These are phyloP conservation scores for Drosophila nasuta DNA, from an alignment of 1,140 invertebrate genomes.

Conservation along the genomic window DNA sequence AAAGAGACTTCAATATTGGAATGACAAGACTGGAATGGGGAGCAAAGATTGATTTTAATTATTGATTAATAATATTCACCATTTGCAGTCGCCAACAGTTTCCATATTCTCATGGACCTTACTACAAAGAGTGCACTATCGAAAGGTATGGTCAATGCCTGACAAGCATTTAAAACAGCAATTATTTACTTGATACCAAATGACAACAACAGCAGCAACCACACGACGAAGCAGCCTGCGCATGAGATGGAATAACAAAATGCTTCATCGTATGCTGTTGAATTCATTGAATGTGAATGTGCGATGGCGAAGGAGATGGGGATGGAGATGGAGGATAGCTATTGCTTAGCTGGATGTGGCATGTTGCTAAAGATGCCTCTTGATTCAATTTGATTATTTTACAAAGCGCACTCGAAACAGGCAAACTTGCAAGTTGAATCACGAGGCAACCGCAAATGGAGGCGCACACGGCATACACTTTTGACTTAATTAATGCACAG, in stretches of 20 bases:
- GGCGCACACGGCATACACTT: conserved; percentile 23
- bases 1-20: too few relatives aligned
- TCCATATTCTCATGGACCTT: neutral
- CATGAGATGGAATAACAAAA: conserved; percentile 60
- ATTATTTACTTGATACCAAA: conserved; percentile 81
- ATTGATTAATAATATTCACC: neutral
- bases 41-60: too few relatives aligned
- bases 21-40: too few relatives aligned
- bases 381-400: conserved; percentile 79
- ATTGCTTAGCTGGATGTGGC: neutral
- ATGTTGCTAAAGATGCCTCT: conserved; percentile 12
- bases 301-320: neutral
- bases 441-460: conserved; percentile 12
- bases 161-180: conserved; percentile 84
- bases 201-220: conserved; percentile 64
- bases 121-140: neutral
- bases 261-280: neutral
- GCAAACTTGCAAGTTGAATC: conserved; percentile 22
- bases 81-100: conserved; percentile 1
- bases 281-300: neutral
- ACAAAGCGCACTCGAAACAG: conserved; percentile 51
- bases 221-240: conserved; percentile 22
- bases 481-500: conserved; percentile 57
- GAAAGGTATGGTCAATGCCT: conserved; percentile 59
- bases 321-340: neutral